Base-by-base conservation (phyloP, 2,888 invertebrate genomes). In the Icerya purchasi region DNA sequence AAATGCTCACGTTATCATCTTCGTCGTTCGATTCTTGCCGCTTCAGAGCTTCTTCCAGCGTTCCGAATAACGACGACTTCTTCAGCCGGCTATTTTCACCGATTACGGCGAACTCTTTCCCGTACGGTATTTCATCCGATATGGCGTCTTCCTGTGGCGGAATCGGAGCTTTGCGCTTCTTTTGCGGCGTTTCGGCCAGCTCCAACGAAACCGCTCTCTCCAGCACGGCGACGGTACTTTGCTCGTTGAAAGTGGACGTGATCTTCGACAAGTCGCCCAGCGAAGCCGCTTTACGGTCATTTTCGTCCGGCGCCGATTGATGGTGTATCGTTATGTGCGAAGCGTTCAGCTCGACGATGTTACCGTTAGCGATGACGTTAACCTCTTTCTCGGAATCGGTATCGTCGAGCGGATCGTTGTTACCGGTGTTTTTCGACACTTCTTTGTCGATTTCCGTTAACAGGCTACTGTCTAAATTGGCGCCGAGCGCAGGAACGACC, bases 171-270 rank as follows among this genome's bases (percentile, higher is more conserved):
- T 82, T 83, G 23, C 82, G 75, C 66, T 82, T 82, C 54, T 63
- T 65, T 50, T 63, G 61, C 22, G 66, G 67, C 5, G 65, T 66
- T 59, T 67, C 67, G 22, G 65, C 65, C 50, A 67, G 59, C 64
- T 87, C 87, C 53, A 87, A 72, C 66, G 86, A 86, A 68, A 86
- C 85, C 0, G 87, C 86, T 63, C 86, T 75, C 72, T 87, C 86
- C 22, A 73, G 65, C 5, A 54, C 54, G 0, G 68, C 65, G 5
- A 54, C 51, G 0, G 68, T 65, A 3, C 55, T 50, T 2, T 53
- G 51, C 20, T 49, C 53, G 14, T 52, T 49, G 20, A 66, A 65
- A 22, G 68, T 66, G 3, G 24, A 55, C 2, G 66, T 63, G 62
- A 86, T 81, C 68, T 81, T 80, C 0, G 85, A 84, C 56, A 87